phyloP scores from a whole-genome alignment of 2,797 vertebrate species.

The Odontamblyopus rebecca region DNA sequence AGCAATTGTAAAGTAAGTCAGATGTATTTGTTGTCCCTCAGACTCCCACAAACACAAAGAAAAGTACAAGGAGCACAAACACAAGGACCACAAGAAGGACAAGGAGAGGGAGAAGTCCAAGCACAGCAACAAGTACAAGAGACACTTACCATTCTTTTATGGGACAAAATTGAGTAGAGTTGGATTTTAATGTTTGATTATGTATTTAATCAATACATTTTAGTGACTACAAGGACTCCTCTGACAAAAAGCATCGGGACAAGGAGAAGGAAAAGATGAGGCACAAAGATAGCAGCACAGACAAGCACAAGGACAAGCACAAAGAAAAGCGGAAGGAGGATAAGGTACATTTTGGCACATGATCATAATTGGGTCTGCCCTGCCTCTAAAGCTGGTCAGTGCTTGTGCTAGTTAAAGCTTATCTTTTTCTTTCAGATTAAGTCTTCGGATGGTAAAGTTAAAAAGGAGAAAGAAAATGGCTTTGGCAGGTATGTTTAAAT shows the following conservation, averaged over 20 bases:
- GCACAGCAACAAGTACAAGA: conserved; percentile 90
- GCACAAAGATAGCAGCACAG: conserved; percentile 87
- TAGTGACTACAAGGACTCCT: conserved; percentile 91
- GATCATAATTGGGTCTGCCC: background rate
- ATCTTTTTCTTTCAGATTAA: conserved; percentile 71
- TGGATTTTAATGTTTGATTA: background rate
- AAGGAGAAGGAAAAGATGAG: conserved; percentile 90
- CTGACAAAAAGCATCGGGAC: conserved; percentile 94
- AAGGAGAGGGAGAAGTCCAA: conserved; percentile 94
- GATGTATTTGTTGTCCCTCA: conserved; percentile 49
- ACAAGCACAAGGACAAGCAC: conserved; percentile 87
- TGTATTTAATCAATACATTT: conserved; percentile 8
- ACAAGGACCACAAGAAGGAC: conserved; percentile 98
- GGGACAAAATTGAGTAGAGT: background rate
- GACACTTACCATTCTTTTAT: background rate
- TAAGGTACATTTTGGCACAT: conserved; percentile 77
- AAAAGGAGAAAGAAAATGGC: conserved; percentile 95
- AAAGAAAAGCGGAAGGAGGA: conserved; percentile 91
- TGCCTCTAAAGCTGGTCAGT: background rate
- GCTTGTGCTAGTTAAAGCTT: background rate
- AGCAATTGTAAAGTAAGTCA: background rate
- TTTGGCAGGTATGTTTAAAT: conserved; percentile 86
- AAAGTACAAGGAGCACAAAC: conserved; percentile 96
- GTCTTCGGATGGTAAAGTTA: conserved; percentile 85
- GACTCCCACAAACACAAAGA: conserved; percentile 97